Evolutionary conservation across 2,888 invertebrate genomes (phyloP), one percentile per base, ranked within the genome.

Genomic region (Trissoscelio sp.): DNA sequence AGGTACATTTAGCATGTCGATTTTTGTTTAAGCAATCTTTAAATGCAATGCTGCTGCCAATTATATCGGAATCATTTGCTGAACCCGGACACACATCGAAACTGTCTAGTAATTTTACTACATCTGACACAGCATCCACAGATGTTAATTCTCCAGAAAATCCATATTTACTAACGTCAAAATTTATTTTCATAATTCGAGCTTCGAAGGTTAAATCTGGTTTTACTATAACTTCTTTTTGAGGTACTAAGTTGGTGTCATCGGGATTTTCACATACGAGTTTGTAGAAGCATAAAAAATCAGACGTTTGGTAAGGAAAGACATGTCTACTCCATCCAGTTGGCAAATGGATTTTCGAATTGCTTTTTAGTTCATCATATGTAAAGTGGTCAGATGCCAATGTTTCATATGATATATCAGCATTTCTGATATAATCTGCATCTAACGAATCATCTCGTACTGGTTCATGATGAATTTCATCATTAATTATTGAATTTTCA

Each of bases 21-120:
- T 7, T 55, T 67, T 24, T 53, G 34, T 39, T 39, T 20, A 66
- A 66, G 44, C 67, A 67, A 34, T 67, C 67, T 55, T 28, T 53
- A 12, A 14, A 28, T 12, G 55, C 24, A 28, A 42, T 18, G n/a
- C 18, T 55, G 9, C 42, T 55, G n/a, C 4, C 2, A 18, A 53
- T 12, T 9, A 31, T 53, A 7, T 67, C 55, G 28, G 16, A 55
- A 9, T 67, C 55, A 42, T 20, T 28, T 31, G 39, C 16, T 39
- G 55, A 51, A 67, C 55, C 55, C 28, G 42, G n/a, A 14, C 67
- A 67, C 0, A 66, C 39, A 48, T 66, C 53, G 4, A 66, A 66
- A 24, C 14, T 66, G 53, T 51, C 66, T 7, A 64, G 12, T 48
- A 64, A 48, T 48, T 48, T 46, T n/a, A 64, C 9, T 7, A 64